Evolutionary conservation across 2,888 invertebrate species (phyloP).

Genomic region (Acronicta leporina): DNA sequence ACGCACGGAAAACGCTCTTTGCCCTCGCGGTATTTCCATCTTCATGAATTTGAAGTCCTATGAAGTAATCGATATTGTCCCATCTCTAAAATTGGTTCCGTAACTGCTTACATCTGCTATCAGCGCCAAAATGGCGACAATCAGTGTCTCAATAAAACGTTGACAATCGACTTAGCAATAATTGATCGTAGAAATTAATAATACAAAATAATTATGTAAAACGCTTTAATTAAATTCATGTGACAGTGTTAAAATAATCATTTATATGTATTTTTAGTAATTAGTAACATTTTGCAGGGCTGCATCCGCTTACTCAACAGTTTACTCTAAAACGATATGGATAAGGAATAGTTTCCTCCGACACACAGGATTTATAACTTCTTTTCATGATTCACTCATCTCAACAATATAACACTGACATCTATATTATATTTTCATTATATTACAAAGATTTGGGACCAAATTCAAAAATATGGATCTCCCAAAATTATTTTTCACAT

Average conservation of each 20-base stretch:
- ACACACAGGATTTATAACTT: slow-evolving; percentile 41
- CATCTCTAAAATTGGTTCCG: too few species aligned
- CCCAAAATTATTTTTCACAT: slow-evolving; percentile 29
- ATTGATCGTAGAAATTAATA: slow-evolving; percentile 10
- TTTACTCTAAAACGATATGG: slow-evolving; percentile 37
- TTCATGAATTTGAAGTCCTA: too few species aligned
- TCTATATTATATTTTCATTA: slow-evolving; percentile 21
- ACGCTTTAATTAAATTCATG: slow-evolving; percentile 75
- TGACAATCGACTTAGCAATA: too few species aligned
- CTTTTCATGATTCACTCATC: slow-evolving; percentile 13
- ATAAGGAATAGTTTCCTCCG: slow-evolving; percentile 38
- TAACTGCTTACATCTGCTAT: too few species aligned
- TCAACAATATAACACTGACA: slow-evolving; percentile 34
- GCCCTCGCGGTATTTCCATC: too few species aligned
- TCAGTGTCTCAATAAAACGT: too few species aligned
- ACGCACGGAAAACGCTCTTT: too few species aligned
- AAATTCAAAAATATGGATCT: slow-evolving; percentile 34
- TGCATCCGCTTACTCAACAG: slow-evolving; percentile 46
- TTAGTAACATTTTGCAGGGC: slow-evolving; percentile 68
- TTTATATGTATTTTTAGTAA: slow-evolving; percentile 60
- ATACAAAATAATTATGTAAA: slow-evolving; percentile 63
- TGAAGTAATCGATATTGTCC: too few species aligned
- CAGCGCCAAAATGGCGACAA: too few species aligned
- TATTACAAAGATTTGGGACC: slow-evolving; percentile 32
- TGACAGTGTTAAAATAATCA: slow-evolving; percentile 77